Base-by-base conservation (phyloP, 2,113 vertebrate genomes). In the Haliaeetus leucogaster region DNA sequence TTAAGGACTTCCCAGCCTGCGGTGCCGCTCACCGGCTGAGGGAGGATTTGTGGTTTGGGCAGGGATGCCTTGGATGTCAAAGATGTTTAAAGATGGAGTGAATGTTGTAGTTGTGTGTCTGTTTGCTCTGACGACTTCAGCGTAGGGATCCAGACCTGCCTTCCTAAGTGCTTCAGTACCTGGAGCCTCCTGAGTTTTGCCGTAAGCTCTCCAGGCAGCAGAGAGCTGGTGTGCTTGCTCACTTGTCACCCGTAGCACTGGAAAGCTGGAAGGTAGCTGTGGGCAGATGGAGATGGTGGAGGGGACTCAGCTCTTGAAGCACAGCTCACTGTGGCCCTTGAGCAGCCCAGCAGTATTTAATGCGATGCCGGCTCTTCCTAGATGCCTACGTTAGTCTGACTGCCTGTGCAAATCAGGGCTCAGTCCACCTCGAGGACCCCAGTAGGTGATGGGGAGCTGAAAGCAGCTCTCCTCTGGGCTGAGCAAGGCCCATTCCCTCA, bases 171-270 rank as follows among this genome's bases (percentile, higher is more conserved):
- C 79, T n/a, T 45, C 16, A 1, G 29, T 42, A 5, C 40, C 34
- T 3, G 25, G 56, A 32, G 40, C n/a, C n/a, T 42, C n/a, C 40
- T 2, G 2, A 18, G 5, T 27, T 36, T 21, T 30, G 72, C 62
- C 2, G 59, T 14, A 7, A 34, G 34, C 55, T 61, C 71, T 29
- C 4, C 40, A 16, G 50, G 43, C 77, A 26, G 77, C 25, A 20
- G 42, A 16, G 56, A 16, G 19, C 34, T 4, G 2, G 13, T 7
- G 29, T 9, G 40, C 56, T 6, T 1, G 1, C 27, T 45, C 8
- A 8, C 19, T 13, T 5, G 0, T 23, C 0, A 3, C 52, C n/a
- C 0, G 3, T 5, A 10, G 63, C 4, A 7, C 17, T 38, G 70
- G 45, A 17, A 43, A 30, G 58, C n/a, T 27, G 48, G 36, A 15